Evolutionary conservation across 1,140 invertebrate genomes (phyloP).

Genomic region (Drosophila dunni): DNA sequence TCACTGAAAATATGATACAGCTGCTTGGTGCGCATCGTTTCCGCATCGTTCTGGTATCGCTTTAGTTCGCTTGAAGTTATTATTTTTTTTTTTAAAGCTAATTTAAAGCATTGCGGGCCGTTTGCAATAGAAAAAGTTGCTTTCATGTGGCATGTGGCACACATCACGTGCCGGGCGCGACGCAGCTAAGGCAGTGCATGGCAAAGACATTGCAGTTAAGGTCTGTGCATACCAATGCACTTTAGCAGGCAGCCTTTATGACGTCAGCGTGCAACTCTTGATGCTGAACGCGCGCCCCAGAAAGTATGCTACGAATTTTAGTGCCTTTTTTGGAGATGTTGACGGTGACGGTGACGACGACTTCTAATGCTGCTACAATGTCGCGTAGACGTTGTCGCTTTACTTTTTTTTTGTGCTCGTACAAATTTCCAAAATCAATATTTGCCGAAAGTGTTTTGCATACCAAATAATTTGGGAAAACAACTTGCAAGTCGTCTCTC

Average conservation of each 20-base stretch:
- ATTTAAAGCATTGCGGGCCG: constrained; percentile 60
- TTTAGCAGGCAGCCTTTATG: constrained; percentile 59
- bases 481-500: constrained; percentile 65
- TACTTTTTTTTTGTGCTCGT: constrained; percentile 55
- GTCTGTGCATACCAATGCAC: constrained; percentile 76
- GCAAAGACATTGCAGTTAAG: constrained; percentile 73
- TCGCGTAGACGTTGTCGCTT: constrained; percentile 48
- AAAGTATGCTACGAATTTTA: constrained; percentile 73
- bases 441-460: constrained; percentile 83
- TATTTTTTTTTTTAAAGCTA: constrained; percentile 59
- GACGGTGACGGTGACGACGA: constrained; percentile 43
- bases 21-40: constrained; percentile 22
- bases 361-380: constrained; percentile 75
- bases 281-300: constrained; percentile 25
- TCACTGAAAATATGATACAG: constrained; percentile 51
- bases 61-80: background rate
- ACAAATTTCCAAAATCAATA: constrained; percentile 83
- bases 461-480: constrained; percentile 81
- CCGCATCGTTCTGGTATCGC: background rate
- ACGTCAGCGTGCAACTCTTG: constrained; percentile 73
- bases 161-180: constrained; percentile 68
- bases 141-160: constrained; percentile 67
- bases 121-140: constrained; percentile 3
- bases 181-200: constrained; percentile 21
- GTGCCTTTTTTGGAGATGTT: constrained; percentile 33